Conservation (phyloP, 2,113 vertebrate genomes). For the Mystacornis crossleyi region DNA sequence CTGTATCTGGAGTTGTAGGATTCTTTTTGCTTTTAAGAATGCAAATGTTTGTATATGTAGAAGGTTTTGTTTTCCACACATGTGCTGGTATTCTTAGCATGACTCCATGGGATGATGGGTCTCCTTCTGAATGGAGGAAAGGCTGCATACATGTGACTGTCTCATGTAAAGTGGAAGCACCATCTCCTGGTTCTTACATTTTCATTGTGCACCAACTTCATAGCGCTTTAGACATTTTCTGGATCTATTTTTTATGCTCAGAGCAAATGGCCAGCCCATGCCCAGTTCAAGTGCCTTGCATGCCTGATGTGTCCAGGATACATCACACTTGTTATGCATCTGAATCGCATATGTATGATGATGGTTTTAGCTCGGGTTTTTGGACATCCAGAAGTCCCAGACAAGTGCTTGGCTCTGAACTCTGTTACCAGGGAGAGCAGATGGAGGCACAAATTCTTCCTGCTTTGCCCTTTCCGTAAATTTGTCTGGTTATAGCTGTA, state of each 20-base stretch:
- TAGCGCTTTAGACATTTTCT: neutral
- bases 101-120: neutral
- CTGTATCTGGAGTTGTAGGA: neutral
- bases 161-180: neutral
- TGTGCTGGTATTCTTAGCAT: neutral
- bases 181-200: neutral
- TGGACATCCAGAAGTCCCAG: neutral
- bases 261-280: neutral
- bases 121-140: neutral
- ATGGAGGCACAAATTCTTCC: neutral
- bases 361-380: neutral
- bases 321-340: rapidly evolving
- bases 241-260: neutral
- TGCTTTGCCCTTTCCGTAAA: neutral
- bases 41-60: neutral
- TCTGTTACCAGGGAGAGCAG: neutral
- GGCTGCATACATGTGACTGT: neutral
- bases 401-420: neutral
- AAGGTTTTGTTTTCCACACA: neutral
- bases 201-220: neutral
- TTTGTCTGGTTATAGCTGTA: neutral
- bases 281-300: neutral
- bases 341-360: neutral
- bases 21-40: neutral
- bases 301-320: neutral